Evolutionary conservation across 2,113 vertebrate genomes (phyloP).

Genomic region (Sceloporus undulatus): DNA sequence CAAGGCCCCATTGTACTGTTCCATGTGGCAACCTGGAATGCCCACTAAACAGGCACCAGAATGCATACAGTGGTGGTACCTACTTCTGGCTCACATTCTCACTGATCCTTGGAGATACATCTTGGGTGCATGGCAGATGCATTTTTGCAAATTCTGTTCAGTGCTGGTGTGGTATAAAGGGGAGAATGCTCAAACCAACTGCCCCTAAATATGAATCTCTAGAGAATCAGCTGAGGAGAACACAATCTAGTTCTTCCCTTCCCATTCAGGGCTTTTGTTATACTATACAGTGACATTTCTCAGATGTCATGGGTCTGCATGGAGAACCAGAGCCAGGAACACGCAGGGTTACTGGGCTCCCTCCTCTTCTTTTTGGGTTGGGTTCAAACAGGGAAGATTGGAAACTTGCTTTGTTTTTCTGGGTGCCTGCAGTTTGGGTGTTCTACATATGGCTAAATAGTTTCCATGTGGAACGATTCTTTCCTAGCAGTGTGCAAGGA

Average conservation of each 20-base stretch:
- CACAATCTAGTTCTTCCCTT: background rate
- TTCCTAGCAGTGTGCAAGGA: background rate
- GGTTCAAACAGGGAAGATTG: background rate
- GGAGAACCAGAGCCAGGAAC: background rate
- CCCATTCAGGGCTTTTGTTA: background rate
- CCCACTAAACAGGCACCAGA: background rate
- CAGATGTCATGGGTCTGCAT: background rate
- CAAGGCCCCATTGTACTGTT: too few species aligned
- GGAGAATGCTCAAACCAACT: background rate
- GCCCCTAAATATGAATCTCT: background rate
- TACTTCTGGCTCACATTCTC: background rate
- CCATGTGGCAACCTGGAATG: background rate
- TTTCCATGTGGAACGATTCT: conserved; percentile 39
- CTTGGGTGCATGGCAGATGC: background rate
- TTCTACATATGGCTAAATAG: conserved; percentile 29
- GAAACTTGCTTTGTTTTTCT: conserved; percentile 4
- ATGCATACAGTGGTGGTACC: too few species aligned
- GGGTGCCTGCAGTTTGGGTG: background rate
- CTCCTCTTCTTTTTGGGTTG: background rate
- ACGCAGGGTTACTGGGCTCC: background rate
- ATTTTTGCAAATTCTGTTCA: background rate
- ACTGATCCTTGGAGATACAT: background rate
- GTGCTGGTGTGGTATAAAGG: background rate
- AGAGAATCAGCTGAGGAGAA: too few species aligned
- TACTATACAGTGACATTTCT: background rate